Evolutionary conservation across 2,888 invertebrate species (phyloP), one percentile per base, ranked within the genome.

Genomic region (Xestia sexstrigata): DNA sequence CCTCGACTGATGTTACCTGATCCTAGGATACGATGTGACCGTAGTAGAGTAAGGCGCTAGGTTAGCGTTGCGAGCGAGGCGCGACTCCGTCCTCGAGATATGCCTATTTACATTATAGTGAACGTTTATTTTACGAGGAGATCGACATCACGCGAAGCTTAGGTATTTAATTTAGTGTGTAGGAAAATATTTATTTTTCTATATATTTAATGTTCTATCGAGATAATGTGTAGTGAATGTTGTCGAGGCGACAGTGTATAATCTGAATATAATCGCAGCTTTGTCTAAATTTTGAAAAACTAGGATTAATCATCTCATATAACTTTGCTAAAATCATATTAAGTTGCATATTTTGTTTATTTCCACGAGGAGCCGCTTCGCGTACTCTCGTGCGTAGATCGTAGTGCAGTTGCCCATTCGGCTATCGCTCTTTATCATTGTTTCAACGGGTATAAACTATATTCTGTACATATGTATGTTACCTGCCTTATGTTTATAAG

Each of bases 1-100:
- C 96, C 96, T 96, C 96, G 96, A 96, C 96, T 96, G 96, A 96
- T 95, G 96, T 96, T 96, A 96, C 96, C 96, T 96, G 96, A 96
- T 92, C 94, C 93, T 96, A 96, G 96, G 87, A 89, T 89, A 89
- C 75, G 94, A 94, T 93, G 94, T 95, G 95, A 81, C 94, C 93
- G 93, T 95, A 95, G 95, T 96, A 96, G 95, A 93, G 93, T 95
- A 95, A 94, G 95, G 93, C 91, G 91, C 92, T 93, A 92, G 94
- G 93, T 90, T 94, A 94, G 93, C 92, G 94, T 92, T 91, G 92
- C 93, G 93, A 93, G 93, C 93, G 94, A 93, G 95, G 95, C 93
- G 93, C 93, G 92, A 91, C 94, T 95, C 96, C 96, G 96, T 96
- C 96, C 96, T 94, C 93, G 94, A 94, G 94, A 94, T 87, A 79